Base-by-base conservation (phyloP, 2,113 vertebrate genomes). In the Chaenocephalus aceratus region DNA sequence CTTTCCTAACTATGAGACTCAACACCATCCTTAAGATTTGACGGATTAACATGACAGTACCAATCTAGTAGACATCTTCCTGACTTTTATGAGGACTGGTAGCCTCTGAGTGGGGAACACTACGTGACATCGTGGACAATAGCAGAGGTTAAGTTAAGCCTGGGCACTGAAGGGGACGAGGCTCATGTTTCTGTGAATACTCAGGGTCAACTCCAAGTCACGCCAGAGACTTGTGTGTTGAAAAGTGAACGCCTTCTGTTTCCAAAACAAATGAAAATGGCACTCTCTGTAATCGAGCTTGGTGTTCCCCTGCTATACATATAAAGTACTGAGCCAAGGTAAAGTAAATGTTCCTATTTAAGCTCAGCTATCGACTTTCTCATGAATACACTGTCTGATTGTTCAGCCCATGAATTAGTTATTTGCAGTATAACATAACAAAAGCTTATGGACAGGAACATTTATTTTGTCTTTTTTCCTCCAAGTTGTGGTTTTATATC, bases 171-270 rank as follows among this genome's bases (percentile, higher is more conserved):
- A 41, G 10, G 73, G 77, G 83, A 88, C 86, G 62, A 63, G 77
- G 80, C 77, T 93, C 89, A 77, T 79, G 90, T 94, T 94, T 90
- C 91, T 78, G 75, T 73, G 72, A 84, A 89, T 88, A 87, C 90
- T 89, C 79, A 67, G 75, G 80, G 84, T 85, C 67, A 74, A 66
- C 53, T 72, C 52, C 59, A 45, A 91, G 85, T 66, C 83, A 75
- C 60, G 48, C 14, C 79, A 21, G 14, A 52, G 71, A 79, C 51
- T 23, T 54, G 65, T 60, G 64, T 49, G 64, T 53, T 85, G 86
- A 91, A 77, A 90, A 78, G 75, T 30, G 61, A 79, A 48, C 3
- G 62, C 51, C 36, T 52, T 82, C 63, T 68, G 74, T 83, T 84
- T 75, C 83, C 84, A 77, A 84, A 79, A 79, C 77, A 74, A 80